A percentile compares a stretch with the other conserved stretches of the same genome.
Evolutionary conservation across 1,140 invertebrate genomes (phyloP).

Genomic region (Orius laevigatus): DNA sequence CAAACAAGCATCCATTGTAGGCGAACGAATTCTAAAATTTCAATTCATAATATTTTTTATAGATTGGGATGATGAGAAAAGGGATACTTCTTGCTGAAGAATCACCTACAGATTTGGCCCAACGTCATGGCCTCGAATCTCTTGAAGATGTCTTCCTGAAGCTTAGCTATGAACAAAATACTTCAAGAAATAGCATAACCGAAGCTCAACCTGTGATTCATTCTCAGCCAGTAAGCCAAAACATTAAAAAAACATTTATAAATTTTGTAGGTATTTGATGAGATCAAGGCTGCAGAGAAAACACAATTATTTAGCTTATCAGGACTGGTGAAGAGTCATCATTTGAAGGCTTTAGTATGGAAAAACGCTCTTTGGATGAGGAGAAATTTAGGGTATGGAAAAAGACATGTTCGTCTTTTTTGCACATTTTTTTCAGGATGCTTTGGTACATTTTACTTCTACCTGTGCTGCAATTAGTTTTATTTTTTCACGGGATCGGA

Average conservation of each 20-base stretch:
- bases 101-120: conserved; percentile 32
- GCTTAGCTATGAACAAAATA: conserved; percentile 26
- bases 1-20: conserved; percentile 26
- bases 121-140: conserved; percentile 28
- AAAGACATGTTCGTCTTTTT: no score
- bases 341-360: conserved; percentile 54
- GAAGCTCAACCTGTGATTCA: conserved; percentile 53
- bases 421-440: no score
- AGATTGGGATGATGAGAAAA: conserved; percentile 43
- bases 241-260: conserved; percentile 8
- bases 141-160: conserved; percentile 45
- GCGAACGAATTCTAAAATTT: no score
- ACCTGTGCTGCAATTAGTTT: no score
- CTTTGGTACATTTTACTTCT: no score
- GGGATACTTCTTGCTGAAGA: conserved; percentile 40
- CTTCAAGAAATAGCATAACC: conserved; percentile 56
- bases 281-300: conserved; percentile 29
- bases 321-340: conserved; percentile 44
- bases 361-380: conserved; percentile 87
- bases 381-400: conserved; percentile 59
- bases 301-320: conserved; percentile 35
- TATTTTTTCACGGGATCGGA: no score
- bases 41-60: conserved; percentile 11
- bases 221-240: conserved; percentile 20
- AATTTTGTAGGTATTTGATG: neutral